Evolutionary conservation across 2,797 vertebrate species (phyloP).

Genomic region (Cyclura pinguis): DNA sequence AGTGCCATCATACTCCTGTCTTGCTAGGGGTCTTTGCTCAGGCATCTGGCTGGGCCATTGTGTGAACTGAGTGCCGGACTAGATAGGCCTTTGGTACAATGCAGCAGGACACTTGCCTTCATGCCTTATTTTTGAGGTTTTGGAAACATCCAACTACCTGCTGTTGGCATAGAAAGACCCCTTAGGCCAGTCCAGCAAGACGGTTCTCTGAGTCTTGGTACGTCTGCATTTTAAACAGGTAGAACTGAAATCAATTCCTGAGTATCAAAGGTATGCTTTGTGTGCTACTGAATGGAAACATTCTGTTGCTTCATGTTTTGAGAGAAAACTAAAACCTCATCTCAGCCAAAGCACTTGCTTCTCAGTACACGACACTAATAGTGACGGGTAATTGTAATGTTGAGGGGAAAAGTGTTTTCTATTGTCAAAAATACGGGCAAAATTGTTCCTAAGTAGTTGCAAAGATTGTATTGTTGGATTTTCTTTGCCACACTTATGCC

Average conservation of each 20-base stretch:
- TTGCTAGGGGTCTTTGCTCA: too few species aligned
- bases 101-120: too few species aligned
- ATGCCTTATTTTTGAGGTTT: too few species aligned
- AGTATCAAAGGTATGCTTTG: constrained; percentile 18
- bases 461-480: constrained; percentile 44
- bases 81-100: too few species aligned
- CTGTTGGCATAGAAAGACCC: background rate
- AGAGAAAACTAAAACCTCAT: constrained; percentile 59
- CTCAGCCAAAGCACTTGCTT: constrained; percentile 54
- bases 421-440: constrained; percentile 57
- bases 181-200: background rate
- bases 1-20: too few species aligned
- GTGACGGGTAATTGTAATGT: constrained; percentile 58
- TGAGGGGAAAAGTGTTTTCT: constrained; percentile 44
- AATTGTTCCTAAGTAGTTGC: constrained; percentile 67
- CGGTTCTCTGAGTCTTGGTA: background rate
- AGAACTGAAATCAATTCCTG: constrained; percentile 16
- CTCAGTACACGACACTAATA: constrained; percentile 74
- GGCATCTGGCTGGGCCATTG: too few species aligned
- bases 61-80: too few species aligned
- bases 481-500: constrained; percentile 52
- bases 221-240: constrained; percentile 36
- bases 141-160: background rate
- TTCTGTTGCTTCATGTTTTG: constrained; percentile 54
- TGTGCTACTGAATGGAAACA: constrained; percentile 44